phyloP scores from a whole-genome alignment of 2,888 invertebrate species.

The Calameuta filiformis region DNA sequence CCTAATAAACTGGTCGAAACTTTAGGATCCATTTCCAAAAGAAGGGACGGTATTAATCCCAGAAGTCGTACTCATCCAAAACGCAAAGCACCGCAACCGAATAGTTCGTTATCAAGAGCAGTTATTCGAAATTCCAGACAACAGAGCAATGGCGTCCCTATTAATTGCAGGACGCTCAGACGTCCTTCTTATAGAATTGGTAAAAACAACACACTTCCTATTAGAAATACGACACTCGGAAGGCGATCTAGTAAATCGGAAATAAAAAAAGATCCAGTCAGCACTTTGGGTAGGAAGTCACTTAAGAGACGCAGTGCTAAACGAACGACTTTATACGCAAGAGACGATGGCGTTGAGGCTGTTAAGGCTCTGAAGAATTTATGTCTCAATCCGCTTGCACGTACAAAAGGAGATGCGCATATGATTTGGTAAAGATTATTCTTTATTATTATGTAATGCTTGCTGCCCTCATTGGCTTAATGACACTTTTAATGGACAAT shows the following conservation, averaged over 20 bases:
- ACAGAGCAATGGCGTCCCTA: not conserved
- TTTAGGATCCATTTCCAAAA: constrained; percentile 7
- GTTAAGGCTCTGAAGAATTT: constrained; percentile 52
- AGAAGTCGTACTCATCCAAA: constrained; percentile 17
- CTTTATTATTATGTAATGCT: not conserved
- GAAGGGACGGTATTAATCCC: not conserved
- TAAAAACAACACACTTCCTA: constrained; percentile 36
- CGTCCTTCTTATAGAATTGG: constrained; percentile 43
- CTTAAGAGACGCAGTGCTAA: constrained; percentile 36
- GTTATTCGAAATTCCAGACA: not conserved
- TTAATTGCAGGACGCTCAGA: not conserved
- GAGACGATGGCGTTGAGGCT: constrained; percentile 57
- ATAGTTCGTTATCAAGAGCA: not conserved
- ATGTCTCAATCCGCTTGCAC: constrained; percentile 60
- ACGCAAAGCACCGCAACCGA: constrained; percentile 19
- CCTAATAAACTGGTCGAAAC: constrained; percentile 12
- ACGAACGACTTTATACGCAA: constrained; percentile 59
- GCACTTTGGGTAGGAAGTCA: constrained; percentile 25
- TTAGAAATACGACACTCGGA: constrained; percentile 9
- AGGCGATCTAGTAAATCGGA: not conserved
- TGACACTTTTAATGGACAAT: too few relatives aligned
- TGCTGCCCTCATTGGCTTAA: constrained; percentile 29
- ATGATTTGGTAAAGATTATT: constrained; percentile 58
- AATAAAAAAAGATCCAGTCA: not conserved
- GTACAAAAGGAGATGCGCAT: constrained; percentile 49